Evolutionary conservation across 2,113 vertebrate species (phyloP), one percentile per base, ranked within the genome.

Genomic region (Podilymbus podiceps): DNA sequence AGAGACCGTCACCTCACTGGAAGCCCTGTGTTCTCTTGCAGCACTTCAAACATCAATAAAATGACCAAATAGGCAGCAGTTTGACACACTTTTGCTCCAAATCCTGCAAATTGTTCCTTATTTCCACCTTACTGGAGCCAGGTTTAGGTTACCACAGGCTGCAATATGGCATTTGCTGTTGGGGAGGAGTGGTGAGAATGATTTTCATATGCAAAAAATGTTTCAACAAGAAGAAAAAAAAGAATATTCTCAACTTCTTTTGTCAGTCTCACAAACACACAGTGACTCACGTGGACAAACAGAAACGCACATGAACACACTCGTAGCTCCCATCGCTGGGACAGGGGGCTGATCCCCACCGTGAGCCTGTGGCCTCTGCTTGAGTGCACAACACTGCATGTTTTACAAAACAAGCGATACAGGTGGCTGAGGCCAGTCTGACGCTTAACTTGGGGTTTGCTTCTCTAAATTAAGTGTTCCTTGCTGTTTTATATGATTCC

Each of bases 301-400:
- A 40, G 38, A 17, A 20, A 21, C 0, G 8, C 28, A 18, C 31
- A 8, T 0, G 1, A 24, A 38, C 71, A 31, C 1, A 1, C 27
- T 56, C 13, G 5, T 28, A 38, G 55, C 67, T 11, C 35, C 6
- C 8, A 0, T 8, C 1, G 2, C 68, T 17, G 68, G 49, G 15
- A 8, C n/a, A 27, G 46, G 2, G 1, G 58, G 35, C 14, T 5
- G 5, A 68, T 6, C 47, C 88, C 58, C 28, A 3, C 25, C 63
- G 12, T 2, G 1, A 69, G 44, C 55, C 55, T 4, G 6, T 1
- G 28, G 62, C 20, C 24, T 15, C 75, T 8, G 21, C 50, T 7
- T 0, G 3, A 59, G 72, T 0, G 6, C 35, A 6, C 12, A 0
- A 19, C 42, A 1, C 68, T 5, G 8, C 12, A 0, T 2, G 11